Evolutionary conservation across 2,888 invertebrate species (phyloP).

Genomic region (Clitarchus hookeri): DNA sequence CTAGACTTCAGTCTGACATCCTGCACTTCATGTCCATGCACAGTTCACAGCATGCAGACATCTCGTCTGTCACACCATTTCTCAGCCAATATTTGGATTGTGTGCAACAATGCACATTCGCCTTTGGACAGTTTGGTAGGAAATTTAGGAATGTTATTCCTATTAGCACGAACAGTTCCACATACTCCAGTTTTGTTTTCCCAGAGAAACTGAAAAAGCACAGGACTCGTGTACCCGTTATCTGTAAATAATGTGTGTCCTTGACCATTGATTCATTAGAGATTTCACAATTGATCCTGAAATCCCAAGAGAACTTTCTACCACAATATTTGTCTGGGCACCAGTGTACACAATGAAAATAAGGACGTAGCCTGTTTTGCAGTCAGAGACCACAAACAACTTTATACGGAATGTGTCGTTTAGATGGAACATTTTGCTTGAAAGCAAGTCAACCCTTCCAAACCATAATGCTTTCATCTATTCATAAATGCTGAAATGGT

Average conservation of each 20-base stretch:
- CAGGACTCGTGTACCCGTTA: neutral
- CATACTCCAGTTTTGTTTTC: slow-evolving; percentile 6
- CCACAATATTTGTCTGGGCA: neutral
- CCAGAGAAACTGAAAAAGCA: neutral
- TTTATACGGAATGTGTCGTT: slow-evolving; percentile 16
- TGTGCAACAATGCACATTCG: neutral
- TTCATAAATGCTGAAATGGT: too few relatives aligned
- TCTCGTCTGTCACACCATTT: slow-evolving; percentile 3
- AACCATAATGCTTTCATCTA: too few relatives aligned
- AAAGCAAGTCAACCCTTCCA: too few relatives aligned
- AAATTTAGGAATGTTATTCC: neutral
- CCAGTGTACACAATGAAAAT: neutral
- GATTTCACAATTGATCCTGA: too few relatives aligned
- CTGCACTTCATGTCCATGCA: neutral
- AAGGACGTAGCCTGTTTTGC: neutral
- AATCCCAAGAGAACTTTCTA: neutral
- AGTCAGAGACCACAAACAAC: neutral
- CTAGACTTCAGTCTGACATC: neutral
- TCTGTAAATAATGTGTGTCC: neutral
- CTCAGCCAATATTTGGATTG: neutral
- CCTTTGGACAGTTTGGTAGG: neutral
- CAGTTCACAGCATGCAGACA: slow-evolving; percentile 2
- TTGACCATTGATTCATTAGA: neutral
- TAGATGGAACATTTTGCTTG: too few relatives aligned
- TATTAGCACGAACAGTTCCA: neutral